Percentiles rank a stretch among this genome's conserved stretches.
These are phyloP conservation scores for Drosophila baimaii DNA, from an alignment of 1,140 invertebrate species.

Conservation along the genomic window DNA sequence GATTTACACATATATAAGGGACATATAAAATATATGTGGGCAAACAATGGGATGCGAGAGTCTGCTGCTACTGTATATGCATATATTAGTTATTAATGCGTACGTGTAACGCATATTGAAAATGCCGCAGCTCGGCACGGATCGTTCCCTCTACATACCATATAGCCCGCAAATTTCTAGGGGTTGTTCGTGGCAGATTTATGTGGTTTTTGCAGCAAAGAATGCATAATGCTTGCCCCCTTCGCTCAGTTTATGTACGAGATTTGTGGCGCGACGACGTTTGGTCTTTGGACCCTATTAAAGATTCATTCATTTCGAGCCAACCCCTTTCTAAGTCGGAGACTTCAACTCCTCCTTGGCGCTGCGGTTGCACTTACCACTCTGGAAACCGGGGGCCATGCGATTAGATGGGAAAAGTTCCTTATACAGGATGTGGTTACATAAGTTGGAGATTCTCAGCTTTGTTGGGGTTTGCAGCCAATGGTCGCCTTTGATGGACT, in stretches of 20 bases:
- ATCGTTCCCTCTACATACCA: slow-evolving; percentile 16
- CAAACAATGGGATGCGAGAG: slow-evolving; percentile 73
- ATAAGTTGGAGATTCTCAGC: slow-evolving; percentile 21
- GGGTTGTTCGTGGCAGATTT: slow-evolving; percentile 70
- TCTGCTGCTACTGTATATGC: slow-evolving; percentile 72
- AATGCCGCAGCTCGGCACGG: slow-evolving; percentile 69
- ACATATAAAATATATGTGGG: slow-evolving; percentile 26
- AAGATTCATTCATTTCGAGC: slow-evolving; percentile 73
- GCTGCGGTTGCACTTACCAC: slow-evolving; percentile 60
- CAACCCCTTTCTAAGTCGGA: slow-evolving; percentile 50
- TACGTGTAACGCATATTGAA: slow-evolving; percentile 80
- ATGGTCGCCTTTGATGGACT: slow-evolving; percentile 37
- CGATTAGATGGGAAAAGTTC: slow-evolving; percentile 51
- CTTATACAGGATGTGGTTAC: slow-evolving; percentile 55
- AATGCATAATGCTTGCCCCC: slow-evolving; percentile 74
- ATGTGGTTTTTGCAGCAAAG: slow-evolving; percentile 81
- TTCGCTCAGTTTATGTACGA: slow-evolving; percentile 64
- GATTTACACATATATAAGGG: slow-evolving; percentile 64
- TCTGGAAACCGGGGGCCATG: slow-evolving; percentile 10
- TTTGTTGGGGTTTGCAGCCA: slow-evolving; percentile 8
- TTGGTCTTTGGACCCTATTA: slow-evolving; percentile 68
- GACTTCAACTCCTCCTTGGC: slow-evolving; percentile 23
- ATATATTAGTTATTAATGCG: slow-evolving; percentile 83
- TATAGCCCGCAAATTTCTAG: slow-evolving; percentile 33
- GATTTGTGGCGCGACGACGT: slow-evolving; percentile 68